These are phyloP conservation scores for Sitta carolinensis DNA, from an alignment of 2,797 vertebrate genomes.

Conservation along the genomic window DNA sequence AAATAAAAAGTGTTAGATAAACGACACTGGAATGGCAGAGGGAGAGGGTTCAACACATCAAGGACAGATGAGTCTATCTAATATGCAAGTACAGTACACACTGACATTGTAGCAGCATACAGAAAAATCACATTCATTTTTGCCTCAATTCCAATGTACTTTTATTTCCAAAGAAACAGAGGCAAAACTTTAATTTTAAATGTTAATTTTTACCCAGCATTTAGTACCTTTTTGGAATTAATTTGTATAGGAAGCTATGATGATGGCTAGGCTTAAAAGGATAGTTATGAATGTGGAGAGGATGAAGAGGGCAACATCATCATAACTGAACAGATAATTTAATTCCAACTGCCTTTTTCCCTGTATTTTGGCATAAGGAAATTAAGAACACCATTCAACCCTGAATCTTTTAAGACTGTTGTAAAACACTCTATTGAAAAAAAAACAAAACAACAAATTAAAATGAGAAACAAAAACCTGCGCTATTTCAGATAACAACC, in stretches of 20 bases:
- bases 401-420: neutral
- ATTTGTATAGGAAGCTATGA: neutral
- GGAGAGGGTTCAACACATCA: slow-evolving; percentile 4
- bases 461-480: neutral
- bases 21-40: slow-evolving; percentile 15
- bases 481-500: neutral
- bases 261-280: neutral
- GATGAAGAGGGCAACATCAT: neutral
- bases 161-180: neutral
- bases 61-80: slow-evolving; percentile 21
- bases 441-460: neutral
- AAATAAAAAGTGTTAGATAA: slow-evolving; percentile 56
- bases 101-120: neutral
- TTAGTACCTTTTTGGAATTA: neutral
- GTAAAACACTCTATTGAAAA: neutral
- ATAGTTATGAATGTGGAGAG: neutral
- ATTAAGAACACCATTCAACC: neutral
- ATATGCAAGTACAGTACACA: neutral
- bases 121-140: neutral
- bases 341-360: neutral
- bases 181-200: neutral
- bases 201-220: neutral
- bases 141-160: neutral
- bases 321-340: neutral
- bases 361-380: neutral